A percentile compares a stretch with the other conserved stretches of the same genome.
These are phyloP conservation scores for Lamproptera curius DNA, from an alignment of 2,888 invertebrate species.

Conservation along the genomic window DNA sequence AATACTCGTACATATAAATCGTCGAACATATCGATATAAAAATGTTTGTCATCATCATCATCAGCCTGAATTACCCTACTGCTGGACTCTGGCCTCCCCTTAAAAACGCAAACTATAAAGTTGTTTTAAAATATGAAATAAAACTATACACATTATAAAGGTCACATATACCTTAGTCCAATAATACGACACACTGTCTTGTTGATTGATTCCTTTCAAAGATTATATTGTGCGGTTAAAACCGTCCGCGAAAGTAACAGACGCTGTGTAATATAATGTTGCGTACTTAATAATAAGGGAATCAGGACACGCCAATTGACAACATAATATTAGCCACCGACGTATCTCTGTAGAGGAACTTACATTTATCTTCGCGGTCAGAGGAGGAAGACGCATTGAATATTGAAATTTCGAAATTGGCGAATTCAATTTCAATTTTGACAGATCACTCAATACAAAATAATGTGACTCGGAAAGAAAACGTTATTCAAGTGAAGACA, in stretches of 20 bases:
- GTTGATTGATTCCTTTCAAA: conserved; percentile 49
- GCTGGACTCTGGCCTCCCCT: too few relatives aligned
- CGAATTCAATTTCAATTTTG: background rate
- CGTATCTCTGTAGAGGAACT: conserved; percentile 29
- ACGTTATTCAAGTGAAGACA: too few relatives aligned
- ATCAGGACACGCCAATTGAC: conserved; percentile 51
- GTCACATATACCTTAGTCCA: too few relatives aligned
- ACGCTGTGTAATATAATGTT: conserved; percentile 51
- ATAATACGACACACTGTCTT: too few relatives aligned
- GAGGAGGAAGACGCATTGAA: conserved; percentile 21
- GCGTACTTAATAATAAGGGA: conserved; percentile 59
- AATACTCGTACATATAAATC: too few relatives aligned
- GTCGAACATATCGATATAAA: too few relatives aligned
- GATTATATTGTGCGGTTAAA: conserved; percentile 58
- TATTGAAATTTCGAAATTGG: conserved; percentile 37
- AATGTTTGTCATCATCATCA: too few relatives aligned
- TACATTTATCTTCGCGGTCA: conserved; percentile 35
- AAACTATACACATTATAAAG: too few relatives aligned
- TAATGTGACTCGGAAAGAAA: background rate
- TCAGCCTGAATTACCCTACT: too few relatives aligned
- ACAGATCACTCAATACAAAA: background rate
- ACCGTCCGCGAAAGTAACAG: conserved; percentile 48
- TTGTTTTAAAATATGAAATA: too few relatives aligned
- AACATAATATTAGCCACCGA: conserved; percentile 48
- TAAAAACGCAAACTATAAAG: too few relatives aligned